phyloP scores from a whole-genome alignment of 2,113 vertebrate species.

The Globicephala melas region DNA sequence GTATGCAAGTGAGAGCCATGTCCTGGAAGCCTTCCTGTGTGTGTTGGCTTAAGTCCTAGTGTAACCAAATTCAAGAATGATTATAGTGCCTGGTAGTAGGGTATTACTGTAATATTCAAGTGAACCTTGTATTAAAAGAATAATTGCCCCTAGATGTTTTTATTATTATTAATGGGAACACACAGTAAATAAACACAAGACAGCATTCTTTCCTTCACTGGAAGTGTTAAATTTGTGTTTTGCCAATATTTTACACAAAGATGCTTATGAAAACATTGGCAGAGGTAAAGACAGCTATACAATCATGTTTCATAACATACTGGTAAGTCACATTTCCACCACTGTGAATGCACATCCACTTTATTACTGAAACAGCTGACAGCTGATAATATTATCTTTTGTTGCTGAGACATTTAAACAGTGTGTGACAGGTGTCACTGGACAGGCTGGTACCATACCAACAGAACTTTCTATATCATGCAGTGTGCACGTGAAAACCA shows the following conservation, averaged over 20 bases:
- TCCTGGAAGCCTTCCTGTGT: not conserved
- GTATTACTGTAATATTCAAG: not conserved
- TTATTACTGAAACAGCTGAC: constrained; percentile 40
- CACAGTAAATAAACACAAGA: not conserved
- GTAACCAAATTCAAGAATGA: not conserved
- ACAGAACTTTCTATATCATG: not conserved
- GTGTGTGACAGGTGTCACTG: constrained; percentile 19
- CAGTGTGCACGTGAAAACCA: not conserved
- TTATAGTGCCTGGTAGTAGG: not conserved
- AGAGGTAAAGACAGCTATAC: constrained; percentile 16
- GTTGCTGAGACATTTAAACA: constrained; percentile 54
- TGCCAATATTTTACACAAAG: constrained; percentile 17
- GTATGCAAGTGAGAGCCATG: not conserved
- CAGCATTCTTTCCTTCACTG: not conserved
- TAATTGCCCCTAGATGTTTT: not conserved
- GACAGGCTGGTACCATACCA: not conserved
- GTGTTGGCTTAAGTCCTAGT: not conserved
- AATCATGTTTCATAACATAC: constrained; percentile 27
- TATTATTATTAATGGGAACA: constrained; percentile 20
- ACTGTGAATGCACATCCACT: not conserved
- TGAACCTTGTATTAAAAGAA: not conserved
- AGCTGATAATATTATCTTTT: constrained; percentile 49
- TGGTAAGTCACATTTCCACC: constrained; percentile 36
- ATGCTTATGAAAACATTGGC: constrained; percentile 31
- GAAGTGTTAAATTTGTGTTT: constrained; percentile 33